Evolutionary conservation across 2,797 vertebrate genomes (phyloP), one percentile per base, ranked within the genome.

Genomic region (Salmo trutta): DNA sequence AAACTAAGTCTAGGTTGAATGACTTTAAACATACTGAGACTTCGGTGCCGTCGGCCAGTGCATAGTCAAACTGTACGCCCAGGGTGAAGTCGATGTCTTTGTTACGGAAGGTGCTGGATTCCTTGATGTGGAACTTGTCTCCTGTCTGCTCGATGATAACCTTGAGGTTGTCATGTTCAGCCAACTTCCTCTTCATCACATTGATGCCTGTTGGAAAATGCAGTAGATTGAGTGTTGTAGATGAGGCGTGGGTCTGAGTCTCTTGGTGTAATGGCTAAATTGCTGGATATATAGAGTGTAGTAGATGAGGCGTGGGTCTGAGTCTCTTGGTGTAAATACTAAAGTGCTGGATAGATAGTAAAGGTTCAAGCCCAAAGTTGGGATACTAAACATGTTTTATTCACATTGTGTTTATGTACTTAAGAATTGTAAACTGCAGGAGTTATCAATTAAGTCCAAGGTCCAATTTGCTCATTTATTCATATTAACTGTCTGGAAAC

Each of bases 151-250:
- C 92, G 68, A 99, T 94, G 76, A 21, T 95, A 83, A 99, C 17
- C 87, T 98, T 97, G 88, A 99, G 90, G 76, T 96, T 97, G 83
- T 99, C 97, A 1, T 97, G 97, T 74, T 95, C 91, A 0, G 95
- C 98, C 77, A 99, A 88, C 78, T 98, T 98, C 71, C 98, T 95
- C 81, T 99, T 99, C 89, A 98, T 74, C 24, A 96, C 0, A 12
- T 95, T 97, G 77, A 99, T 0, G 31, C 97, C 98, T 98, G 78
- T 6, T 41, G 2, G 12, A 59, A 74, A 21, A 14, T 15, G 10
- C 4, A 29, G 4, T 4, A 15, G 1, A 6, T 21, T 1, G 36
- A 51, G 33, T 16, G 19, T 14, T 33, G 15, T 31, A 68, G 2
- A 47, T 14, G 59, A 24, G 59, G 59, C 21, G 59, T 64, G n/a